Conservation (phyloP, 2,797 vertebrate species). For the Pangasius larnaudii region DNA sequence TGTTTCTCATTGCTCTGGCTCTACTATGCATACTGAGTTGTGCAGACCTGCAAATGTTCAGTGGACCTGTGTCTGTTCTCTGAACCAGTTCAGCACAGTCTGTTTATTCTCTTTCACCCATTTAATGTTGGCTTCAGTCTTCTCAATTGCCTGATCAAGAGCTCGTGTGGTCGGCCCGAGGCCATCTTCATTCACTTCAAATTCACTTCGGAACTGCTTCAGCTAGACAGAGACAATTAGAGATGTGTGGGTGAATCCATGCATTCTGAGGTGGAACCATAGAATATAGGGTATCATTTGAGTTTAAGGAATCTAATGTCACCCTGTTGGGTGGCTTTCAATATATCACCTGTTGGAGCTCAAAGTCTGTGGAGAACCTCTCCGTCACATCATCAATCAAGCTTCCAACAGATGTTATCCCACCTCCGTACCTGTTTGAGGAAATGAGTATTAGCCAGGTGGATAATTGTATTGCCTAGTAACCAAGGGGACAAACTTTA, state of each 20-base stretch:
- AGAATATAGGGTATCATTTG: background rate
- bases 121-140: conserved; percentile 83
- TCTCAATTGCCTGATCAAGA: conserved; percentile 83
- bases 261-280: background rate
- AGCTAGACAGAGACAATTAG: conserved; percentile 69
- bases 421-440: conserved; percentile 68
- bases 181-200: conserved; percentile 59
- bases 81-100: conserved; percentile 78
- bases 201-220: conserved; percentile 72
- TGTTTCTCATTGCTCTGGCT: conserved; percentile 49
- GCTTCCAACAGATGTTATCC: conserved; percentile 73
- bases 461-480: conserved; percentile 33
- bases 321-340: background rate
- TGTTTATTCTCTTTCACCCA: conserved; percentile 85
- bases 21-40: conserved; percentile 26
- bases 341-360: conserved; percentile 85
- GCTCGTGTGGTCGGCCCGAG: conserved; percentile 67
- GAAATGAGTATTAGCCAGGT: conserved; percentile 35
- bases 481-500: conserved; percentile 29
- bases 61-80: conserved; percentile 24
- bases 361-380: conserved; percentile 82
- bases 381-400: conserved; percentile 77
- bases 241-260: conserved; percentile 33
- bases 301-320: background rate
- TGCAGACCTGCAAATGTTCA: conserved; percentile 33